Base-by-base conservation (phyloP, 2,888 invertebrate genomes). In the Hirtodrosophila alboralis region DNA sequence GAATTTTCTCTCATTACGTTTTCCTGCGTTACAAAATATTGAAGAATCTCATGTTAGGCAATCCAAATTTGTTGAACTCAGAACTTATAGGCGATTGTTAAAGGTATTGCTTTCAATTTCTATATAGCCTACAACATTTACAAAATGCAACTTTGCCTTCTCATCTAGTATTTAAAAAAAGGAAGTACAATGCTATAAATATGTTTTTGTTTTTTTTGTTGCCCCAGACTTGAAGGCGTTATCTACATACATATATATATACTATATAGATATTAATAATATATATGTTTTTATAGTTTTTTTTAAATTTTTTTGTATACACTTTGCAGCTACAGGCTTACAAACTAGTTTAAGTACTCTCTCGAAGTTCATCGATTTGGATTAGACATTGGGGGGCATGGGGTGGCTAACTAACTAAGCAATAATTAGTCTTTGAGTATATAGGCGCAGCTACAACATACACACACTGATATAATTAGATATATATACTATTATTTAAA, bases 1-100 rank as follows among this genome's bases (percentile, higher is more conserved):
- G 64, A 83, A 74, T 84, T 80, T 84, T 64, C 27, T 70, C 54
- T 56, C 52, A 38, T 58, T 62, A 54, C 34, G 31, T 70, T 66
- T 45, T 45, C 13, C 59, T 51, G 53, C 62, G 56, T 38, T 77
- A 72, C 75, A 75, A 75, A 78, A 75, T 75, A 75, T 61, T 58
- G 43, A 62, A 57, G 63, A 68, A 68, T 68, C 45, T 49, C 30
- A 41, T 69, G 28, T 57, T 57, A 47, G 60, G 53, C 71, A 59
- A 64, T 59, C 70, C 38, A 65, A 68, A 68, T 51, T 60, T 49
- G 21, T 58, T 58, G 30, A 69, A 64, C 64, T 59, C 70, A 65
- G 70, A 69, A 69, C 60, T 57, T 34, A 14, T 36, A 64, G 71
- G 67, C 67, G 62, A 65, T 75, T 71, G 68, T 75, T 65, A 41